Evolutionary conservation across 2,888 invertebrate species (phyloP).

Genomic region (Keiferia lycopersicella): DNA sequence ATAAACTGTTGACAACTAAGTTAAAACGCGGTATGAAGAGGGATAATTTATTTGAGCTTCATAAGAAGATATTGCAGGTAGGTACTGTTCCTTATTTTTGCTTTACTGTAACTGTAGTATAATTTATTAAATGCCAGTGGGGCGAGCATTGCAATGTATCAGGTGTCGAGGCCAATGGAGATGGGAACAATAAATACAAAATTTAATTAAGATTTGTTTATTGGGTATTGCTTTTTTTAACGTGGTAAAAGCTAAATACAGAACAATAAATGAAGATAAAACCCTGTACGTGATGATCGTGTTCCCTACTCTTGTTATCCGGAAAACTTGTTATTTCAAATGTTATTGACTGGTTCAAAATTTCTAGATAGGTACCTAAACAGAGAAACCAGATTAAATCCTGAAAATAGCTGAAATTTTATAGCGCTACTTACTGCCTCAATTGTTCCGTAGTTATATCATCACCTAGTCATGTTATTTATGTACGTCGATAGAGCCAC

Average conservation of each 20-base stretch:
- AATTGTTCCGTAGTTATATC: no score
- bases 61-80: not conserved
- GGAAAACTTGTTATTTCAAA: no score
- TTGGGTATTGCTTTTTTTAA: not conserved
- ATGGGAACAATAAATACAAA: not conserved
- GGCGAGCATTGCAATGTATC: constrained; percentile 16
- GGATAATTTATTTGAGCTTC: not conserved
- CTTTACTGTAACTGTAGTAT: not conserved
- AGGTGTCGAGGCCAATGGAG: not conserved
- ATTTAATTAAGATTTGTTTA: constrained; percentile 3
- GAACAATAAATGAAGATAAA: not conserved
- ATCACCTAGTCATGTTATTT: no score
- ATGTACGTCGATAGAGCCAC: not conserved
- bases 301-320: no score
- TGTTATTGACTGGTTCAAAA: no score
- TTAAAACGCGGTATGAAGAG: no score
- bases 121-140: constrained; percentile 17
- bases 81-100: not conserved
- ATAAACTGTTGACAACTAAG: no score
- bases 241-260: not conserved
- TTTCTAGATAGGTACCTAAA: no score
- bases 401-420: not conserved
- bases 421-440: not conserved
- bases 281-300: no score
- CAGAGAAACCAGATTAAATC: no score